phyloP scores from a whole-genome alignment of 2,888 invertebrate genomes.

The Malthinus seriepunctatus region DNA sequence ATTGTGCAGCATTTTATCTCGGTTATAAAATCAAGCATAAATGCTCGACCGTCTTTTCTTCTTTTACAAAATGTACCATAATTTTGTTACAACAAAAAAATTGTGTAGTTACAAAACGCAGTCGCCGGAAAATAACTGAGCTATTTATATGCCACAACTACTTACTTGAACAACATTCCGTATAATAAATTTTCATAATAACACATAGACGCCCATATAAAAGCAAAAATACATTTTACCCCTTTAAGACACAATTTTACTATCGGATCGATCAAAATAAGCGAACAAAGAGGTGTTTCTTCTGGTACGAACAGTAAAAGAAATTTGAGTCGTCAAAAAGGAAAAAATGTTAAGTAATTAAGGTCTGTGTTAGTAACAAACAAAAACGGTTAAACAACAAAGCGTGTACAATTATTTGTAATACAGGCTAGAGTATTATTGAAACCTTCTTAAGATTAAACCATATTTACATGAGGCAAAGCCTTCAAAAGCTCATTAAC shows the following conservation, averaged over 20 bases:
- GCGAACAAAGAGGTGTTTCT: not conserved
- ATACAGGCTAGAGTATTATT: slow-evolving; percentile 9
- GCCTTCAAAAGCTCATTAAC: slow-evolving; percentile 17
- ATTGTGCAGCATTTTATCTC: too few relatives aligned
- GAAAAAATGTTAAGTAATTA: not conserved
- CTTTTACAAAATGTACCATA: too few relatives aligned
- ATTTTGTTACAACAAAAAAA: too few relatives aligned
- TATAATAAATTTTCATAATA: slow-evolving; percentile 10
- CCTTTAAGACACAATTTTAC: too few relatives aligned
- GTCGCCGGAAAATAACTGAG: slow-evolving; percentile 1
- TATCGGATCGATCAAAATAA: too few relatives aligned
- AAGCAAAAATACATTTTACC: too few relatives aligned
- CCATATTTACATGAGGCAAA: slow-evolving; percentile 14
- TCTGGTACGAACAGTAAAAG: not conserved
- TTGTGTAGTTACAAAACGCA: not conserved
- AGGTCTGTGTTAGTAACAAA: slow-evolving; percentile 17
- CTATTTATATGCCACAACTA: not conserved
- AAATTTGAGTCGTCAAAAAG: not conserved
- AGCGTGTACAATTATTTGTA: slow-evolving; percentile 17
- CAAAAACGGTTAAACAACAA: slow-evolving; percentile 19
- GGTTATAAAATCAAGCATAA: too few relatives aligned
- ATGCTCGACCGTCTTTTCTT: too few relatives aligned
- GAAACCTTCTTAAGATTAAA: slow-evolving; percentile 14
- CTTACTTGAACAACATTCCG: not conserved
- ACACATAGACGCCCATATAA: not conserved